Percentiles rank a stretch among this genome's conserved stretches.
Conservation (phyloP, 2,113 vertebrate genomes). For the Daphoenositta chrysoptera region DNA sequence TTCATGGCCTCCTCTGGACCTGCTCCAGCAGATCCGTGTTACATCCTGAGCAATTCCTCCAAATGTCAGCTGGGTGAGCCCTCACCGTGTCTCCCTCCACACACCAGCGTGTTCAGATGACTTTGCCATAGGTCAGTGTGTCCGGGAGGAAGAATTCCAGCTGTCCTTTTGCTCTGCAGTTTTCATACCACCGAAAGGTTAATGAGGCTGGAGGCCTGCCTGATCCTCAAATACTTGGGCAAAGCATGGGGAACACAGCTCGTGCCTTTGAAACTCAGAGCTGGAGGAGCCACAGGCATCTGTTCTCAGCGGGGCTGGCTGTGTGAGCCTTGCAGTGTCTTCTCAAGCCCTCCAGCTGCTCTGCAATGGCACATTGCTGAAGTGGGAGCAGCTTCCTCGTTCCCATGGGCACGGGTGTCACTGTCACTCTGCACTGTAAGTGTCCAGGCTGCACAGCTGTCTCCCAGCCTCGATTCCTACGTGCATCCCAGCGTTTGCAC, state of each 20-base stretch:
- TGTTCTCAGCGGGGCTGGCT: rapidly evolving
- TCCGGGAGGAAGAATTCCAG: background rate
- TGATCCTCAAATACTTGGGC: background rate
- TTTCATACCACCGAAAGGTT: conserved; percentile 25
- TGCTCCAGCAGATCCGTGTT: background rate
- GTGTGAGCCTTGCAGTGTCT: background rate
- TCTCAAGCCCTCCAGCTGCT: background rate
- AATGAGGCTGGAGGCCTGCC: background rate
- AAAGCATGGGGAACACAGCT: background rate
- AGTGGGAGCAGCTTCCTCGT: background rate
- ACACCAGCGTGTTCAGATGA: background rate
- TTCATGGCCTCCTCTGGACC: background rate
- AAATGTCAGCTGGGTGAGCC: background rate
- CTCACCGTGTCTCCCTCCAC: background rate
- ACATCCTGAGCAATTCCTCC: background rate
- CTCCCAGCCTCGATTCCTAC: background rate
- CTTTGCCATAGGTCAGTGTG: background rate
- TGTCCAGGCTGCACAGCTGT: background rate
- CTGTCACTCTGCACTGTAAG: background rate
- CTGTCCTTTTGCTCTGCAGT: background rate
- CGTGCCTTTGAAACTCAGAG: background rate
- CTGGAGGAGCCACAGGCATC: background rate
- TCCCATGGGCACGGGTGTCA: background rate
- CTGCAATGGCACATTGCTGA: background rate
- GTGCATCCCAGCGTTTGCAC: background rate